Evolutionary conservation across 2,888 invertebrate genomes (phyloP).

Genomic region (Melikaiella ostensackeni): DNA sequence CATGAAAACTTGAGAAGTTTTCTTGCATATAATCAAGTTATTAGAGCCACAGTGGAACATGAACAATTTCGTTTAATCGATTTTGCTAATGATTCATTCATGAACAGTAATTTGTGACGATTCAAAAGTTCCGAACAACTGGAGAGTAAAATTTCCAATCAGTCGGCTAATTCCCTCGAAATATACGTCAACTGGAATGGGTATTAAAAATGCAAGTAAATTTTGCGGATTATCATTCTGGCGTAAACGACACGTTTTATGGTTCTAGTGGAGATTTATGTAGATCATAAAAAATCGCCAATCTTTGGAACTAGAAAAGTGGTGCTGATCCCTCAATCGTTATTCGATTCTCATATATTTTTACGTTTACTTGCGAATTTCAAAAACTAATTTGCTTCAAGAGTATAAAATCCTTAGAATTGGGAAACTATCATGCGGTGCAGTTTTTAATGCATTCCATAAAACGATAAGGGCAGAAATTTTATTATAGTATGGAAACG

Average conservation of each 20-base stretch:
- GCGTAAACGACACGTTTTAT: not conserved
- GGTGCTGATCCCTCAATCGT: conserved; percentile 1
- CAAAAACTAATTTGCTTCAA: not conserved
- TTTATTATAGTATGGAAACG: not conserved
- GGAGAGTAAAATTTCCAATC: conserved; percentile 5
- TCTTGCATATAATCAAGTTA: not conserved
- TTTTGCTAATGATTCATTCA: no score
- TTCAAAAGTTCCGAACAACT: no score
- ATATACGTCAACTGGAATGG: not conserved
- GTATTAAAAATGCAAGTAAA: conserved; percentile 5
- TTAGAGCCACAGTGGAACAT: not conserved
- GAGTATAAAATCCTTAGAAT: not conserved
- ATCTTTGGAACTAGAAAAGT: not conserved
- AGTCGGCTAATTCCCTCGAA: not conserved
- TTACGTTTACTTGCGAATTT: conserved; percentile 12
- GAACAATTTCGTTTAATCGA: not conserved
- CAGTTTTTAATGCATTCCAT: not conserved
- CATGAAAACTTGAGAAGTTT: conserved; percentile 13
- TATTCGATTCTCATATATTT: conserved; percentile 1
- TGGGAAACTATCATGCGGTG: not conserved
- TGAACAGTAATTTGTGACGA: no score
- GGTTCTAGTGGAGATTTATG: conserved; percentile 6
- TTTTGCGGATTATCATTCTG: conserved; percentile 7
- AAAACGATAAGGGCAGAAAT: not conserved
- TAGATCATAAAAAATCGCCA: conserved; percentile 12